A percentile compares a stretch with the other conserved stretches of the same genome.
phyloP scores from a whole-genome alignment of 1,140 invertebrate species.

The Heliconius hewitsoni region DNA sequence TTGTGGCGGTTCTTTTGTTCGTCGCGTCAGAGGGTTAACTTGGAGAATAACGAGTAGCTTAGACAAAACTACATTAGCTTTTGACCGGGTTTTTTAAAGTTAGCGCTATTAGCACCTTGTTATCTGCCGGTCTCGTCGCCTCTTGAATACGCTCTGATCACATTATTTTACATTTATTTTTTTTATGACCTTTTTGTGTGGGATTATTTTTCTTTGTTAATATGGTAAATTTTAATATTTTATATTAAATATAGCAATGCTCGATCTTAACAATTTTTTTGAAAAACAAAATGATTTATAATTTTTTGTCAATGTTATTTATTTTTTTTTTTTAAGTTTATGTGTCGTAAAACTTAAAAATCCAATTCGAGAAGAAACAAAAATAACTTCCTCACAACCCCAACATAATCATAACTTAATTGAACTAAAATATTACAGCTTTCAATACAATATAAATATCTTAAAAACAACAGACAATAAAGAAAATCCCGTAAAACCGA shows the following conservation, averaged over 20 bases:
- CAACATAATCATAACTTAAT: no score
- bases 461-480: neutral
- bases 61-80: slow-evolving; percentile 45
- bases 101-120: slow-evolving; percentile 40
- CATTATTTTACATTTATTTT: slow-evolving; percentile 3
- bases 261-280: no score
- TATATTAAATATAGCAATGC: neutral
- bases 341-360: no score
- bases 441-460: neutral
- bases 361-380: no score
- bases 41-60: slow-evolving; percentile 60
- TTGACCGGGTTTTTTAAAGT: slow-evolving; percentile 44
- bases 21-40: slow-evolving; percentile 46
- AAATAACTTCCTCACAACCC: no score
- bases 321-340: no score
- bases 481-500: neutral
- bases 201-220: neutral
- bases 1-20: slow-evolving; percentile 63
- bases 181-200: neutral
- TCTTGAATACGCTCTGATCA: slow-evolving; percentile 8
- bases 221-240: neutral
- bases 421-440: neutral
- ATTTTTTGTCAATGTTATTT: no score
- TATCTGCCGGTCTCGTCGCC: slow-evolving; percentile 21
- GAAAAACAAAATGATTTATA: no score